These are phyloP conservation scores for Drosophila cognata DNA, from an alignment of 2,888 invertebrate genomes.

Conservation along the genomic window DNA sequence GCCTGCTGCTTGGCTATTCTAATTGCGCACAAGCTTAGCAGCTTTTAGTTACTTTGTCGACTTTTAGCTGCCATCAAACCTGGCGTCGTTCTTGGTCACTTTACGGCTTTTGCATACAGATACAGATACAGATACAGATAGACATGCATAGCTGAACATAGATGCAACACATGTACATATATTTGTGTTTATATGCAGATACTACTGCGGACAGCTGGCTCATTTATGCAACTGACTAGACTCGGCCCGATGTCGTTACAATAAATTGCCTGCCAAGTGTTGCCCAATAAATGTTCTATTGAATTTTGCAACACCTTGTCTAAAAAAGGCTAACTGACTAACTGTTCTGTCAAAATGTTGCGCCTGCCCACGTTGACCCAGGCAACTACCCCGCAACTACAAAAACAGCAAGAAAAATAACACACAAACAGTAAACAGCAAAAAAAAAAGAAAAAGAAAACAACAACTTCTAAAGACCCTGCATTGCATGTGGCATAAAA, in stretches of 20 bases:
- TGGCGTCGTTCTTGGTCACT: slow-evolving; percentile 57
- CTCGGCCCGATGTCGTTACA: slow-evolving; percentile 32
- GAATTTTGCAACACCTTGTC: slow-evolving; percentile 77
- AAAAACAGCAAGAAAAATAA: slow-evolving; percentile 1
- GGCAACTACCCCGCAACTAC: slow-evolving; percentile 2
- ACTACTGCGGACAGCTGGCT: slow-evolving; percentile 21
- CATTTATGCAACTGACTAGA: slow-evolving; percentile 74
- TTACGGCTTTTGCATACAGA: slow-evolving; percentile 56
- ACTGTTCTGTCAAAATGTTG: slow-evolving; percentile 79
- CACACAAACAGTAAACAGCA: slow-evolving; percentile 10
- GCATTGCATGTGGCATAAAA: slow-evolving; percentile 80
- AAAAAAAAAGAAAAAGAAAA: background rate
- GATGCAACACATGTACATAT: slow-evolving; percentile 25
- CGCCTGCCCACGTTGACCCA: slow-evolving; percentile 64
- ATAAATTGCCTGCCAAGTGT: slow-evolving; percentile 75
- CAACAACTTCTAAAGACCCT: slow-evolving; percentile 22
- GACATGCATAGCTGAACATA: slow-evolving; percentile 17
- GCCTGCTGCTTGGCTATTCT: slow-evolving; percentile 62
- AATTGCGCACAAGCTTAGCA: slow-evolving; percentile 81
- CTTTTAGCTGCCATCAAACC: slow-evolving; percentile 76
- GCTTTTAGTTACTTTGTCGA: slow-evolving; percentile 79
- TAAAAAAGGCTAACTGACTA: slow-evolving; percentile 69
- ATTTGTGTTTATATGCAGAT: slow-evolving; percentile 2
- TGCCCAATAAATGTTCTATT: slow-evolving; percentile 77
- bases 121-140: slow-evolving; percentile 20